Base-by-base conservation (phyloP, 92 coral and sea anemone genomes). In the Siderastrea siderea region DNA sequence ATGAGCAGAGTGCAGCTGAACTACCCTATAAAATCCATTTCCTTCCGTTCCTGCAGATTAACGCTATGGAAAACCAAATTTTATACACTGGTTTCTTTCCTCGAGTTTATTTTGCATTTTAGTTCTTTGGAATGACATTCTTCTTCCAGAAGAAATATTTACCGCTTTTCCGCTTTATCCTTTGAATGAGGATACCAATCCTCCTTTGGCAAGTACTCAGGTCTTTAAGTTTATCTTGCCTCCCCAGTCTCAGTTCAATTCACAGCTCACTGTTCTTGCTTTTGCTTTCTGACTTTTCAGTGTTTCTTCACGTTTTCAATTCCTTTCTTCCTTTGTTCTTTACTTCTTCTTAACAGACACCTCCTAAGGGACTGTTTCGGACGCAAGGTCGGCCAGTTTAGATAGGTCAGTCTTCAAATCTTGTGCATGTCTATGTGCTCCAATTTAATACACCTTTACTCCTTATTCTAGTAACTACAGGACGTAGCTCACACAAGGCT, bases 321-420 rank as follows among this genome's bases (percentile, higher is more conserved):
- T 84, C 80, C 74, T 7, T 84, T 60, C 77, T 73, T 60, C 49
- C 68, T 61, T 75, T 72, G 52, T 72, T 84, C 69, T 73, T 38
- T 49, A 3, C 69, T 51, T 71, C 60, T 64, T 79, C 78, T 46
- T 71, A 14, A 52, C 87, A 84, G 87, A 51, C 87, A 84, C 50
- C 80, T 19, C 80, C 87, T 46, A 84, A 74, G 52, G 87, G 87
- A 73, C 73, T 84, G 16, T 74, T 78, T 51, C 77, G 81, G 87
- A 73, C 73, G 81, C 87, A 84, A 49, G 80, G 62, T 26, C 87
- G 87, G 49, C 87, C 87, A 70, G 63, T 58, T 48, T 84, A 84
- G 87, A 74, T 84, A 84, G 87, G 87, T 84, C 87, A 84, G 87
- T 84, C 81, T 65, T 50, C 44, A 12, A 60, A 60, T 1, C 50